Evolutionary conservation across 2,113 vertebrate species (phyloP), one percentile per base, ranked within the genome.

Genomic region (Carassius auratus): DNA sequence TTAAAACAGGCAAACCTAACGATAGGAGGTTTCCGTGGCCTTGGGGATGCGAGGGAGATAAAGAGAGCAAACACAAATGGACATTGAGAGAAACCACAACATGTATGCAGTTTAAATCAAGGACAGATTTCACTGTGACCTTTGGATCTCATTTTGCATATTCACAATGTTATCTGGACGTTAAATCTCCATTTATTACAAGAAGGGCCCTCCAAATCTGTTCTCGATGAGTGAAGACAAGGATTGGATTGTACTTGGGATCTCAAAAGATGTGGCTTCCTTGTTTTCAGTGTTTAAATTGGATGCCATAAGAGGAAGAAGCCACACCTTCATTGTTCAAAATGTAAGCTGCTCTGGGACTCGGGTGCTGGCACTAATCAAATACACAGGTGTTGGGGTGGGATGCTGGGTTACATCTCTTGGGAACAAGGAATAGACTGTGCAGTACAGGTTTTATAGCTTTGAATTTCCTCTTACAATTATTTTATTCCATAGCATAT

Each of bases 241-340:
- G 38, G 87, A 86, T 89, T 81, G 87, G 86, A 93, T 93, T 91
- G 90, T 86, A 19, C 66, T 15, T 6, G 71, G 30, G 48, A 66
- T 59, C 91, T 84, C 79, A 12, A 48, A 87, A 88, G 90, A 84
- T 68, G 75, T 74, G 4, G 81, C 86, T 86, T 88, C 86, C 64
- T 55, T 64, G 52, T 55, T 88, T 57, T 87, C 55, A 89, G 83
- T 84, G 86, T 87, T 81, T 90, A 90, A 91, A 92, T 90, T 88
- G 50, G 48, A 78, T 26, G 77, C 86, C 74, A 50, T 74, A 83
- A 81, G 83, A 89, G 45, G 73, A 81, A 17, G 23, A 84, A 83
- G 84, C 76, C 87, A 64, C 78, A 74, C 59, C 66, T n/a, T 87
- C 88, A 71, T 86, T 84, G 55, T 89, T 84, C 26, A 55, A 73